Evolutionary conservation across 2,113 vertebrate genomes (phyloP).

Genomic region (Psilopsiagon aymara): DNA sequence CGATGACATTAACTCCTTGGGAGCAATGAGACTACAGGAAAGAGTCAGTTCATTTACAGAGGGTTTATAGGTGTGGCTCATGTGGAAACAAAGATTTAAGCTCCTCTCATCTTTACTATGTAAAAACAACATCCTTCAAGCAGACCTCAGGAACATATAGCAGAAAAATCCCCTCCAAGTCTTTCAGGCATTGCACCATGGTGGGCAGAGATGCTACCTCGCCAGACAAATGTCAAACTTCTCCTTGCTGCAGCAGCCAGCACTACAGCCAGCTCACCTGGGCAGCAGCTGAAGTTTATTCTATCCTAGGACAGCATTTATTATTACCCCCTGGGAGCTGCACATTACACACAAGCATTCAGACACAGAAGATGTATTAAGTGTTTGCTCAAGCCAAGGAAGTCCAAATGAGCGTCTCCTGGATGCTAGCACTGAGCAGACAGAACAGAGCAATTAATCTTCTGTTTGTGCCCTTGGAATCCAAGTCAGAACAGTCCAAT

Average conservation of each 20-base stretch:
- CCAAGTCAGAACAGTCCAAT: background rate
- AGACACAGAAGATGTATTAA: slow-evolving; percentile 25
- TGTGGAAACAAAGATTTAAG: background rate
- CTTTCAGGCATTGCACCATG: background rate
- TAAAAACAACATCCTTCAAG: background rate
- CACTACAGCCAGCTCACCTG: background rate
- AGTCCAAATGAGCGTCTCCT: background rate
- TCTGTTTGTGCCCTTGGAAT: background rate
- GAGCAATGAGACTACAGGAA: background rate
- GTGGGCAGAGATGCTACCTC: background rate
- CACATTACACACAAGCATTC: background rate
- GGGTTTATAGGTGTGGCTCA: background rate
- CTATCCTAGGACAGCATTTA: background rate
- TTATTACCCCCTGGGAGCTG: background rate
- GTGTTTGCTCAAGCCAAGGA: slow-evolving; percentile 12
- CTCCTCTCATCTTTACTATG: background rate
- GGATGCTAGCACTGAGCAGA: background rate
- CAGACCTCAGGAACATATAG: background rate
- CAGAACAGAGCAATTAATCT: background rate
- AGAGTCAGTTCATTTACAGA: background rate
- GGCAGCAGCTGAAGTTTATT: slow-evolving; percentile 3
- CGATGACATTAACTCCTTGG: background rate
- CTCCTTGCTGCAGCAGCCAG: background rate
- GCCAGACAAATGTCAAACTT: background rate
- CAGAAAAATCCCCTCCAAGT: background rate